Evolutionary conservation across 2,113 vertebrate genomes (phyloP), one percentile per base, ranked within the genome.

Genomic region (Sorex araneus): DNA sequence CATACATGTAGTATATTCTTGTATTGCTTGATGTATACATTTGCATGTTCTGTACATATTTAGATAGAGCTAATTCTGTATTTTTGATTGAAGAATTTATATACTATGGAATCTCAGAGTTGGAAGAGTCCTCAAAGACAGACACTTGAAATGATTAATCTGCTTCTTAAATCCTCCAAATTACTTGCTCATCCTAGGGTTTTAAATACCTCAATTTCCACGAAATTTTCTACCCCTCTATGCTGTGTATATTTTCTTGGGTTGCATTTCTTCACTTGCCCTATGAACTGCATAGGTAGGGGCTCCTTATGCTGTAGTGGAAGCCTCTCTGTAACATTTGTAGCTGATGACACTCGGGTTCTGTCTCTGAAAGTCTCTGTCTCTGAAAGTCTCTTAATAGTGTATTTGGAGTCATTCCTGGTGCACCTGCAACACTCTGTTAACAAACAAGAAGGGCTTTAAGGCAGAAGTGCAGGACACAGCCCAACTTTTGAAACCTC

Each of bases 401-500:
- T 10, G 28, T 43, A 86, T 74, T 96, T 94, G 25, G 83, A 91
- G 23, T 2, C 40, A 30, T 30, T 91, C 63, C 47, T 60, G 76
- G 32, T 27, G 88, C 81, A 95, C 87, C 87, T 96, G 92, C 19
- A 86, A 47, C 25, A n/a, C 50, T 89, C 43, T 88, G 86, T 90
- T 94, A 85, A 85, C 83, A 94, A 83, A 67, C 23, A 90, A 69
- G 10, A 40, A 92, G 32, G 90, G 77, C 18, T 81, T 83, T 74
- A 84, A 45, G 23, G 76, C 54, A 92, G 85, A 93, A 94, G 45
- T 13, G 15, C 67, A 88, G 70, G 50, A 43, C 3, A 73, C 1
- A 40, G 64, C 54, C 80, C 89, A 81, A 34, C 89, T 94, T 92
- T 84, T 57, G 34, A 93, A 87, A 96, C 85, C 89, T 94, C 91